Base-by-base conservation (phyloP, 92 coral and sea anemone species). In the Epizoanthus illoricatus region DNA sequence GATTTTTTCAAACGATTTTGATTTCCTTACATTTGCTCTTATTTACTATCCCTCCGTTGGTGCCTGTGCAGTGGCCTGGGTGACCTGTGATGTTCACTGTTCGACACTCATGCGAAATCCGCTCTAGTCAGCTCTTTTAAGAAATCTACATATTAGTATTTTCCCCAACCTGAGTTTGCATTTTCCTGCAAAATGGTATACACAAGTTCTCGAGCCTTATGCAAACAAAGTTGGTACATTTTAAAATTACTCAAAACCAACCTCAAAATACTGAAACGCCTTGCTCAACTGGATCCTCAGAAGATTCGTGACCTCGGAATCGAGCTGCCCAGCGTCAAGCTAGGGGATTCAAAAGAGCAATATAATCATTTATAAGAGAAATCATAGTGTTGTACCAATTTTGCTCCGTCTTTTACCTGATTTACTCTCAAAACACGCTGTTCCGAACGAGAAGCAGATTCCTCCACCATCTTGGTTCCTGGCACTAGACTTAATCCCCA, bases 361-460 rank as follows among this genome's bases (percentile, higher is more conserved):
- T 4, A 19, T n/a, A 33, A 17, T 52, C 45, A 4, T 42, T 43
- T 23, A 13, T 3, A 76, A 61, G 17, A 60, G 19, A 13, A 41
- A 76, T 9, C 42, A 70, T 17, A 67, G 8, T 20, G 2, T 68
- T 17, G 4, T 20, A 33, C n/a, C 20, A 36, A 57, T 23, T 49
- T 45, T 54, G 41, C 12, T 36, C 65, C 13, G n/a, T 18, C 55
- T 71, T 5, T 6, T 80, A 94, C 98, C 98, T 94, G 98, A 73
- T 92, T 93, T 19, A 94, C 98, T 42, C 98, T 92, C 21, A 94
- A 83, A 57, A 94, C 98, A 79, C 97, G 86, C 69, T 94, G 97
- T 11, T 86, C 92, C 12, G 42, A 45, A 6, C 28, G 69, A 13
- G 82, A 39, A 7, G 20, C 69, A 7, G 39, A 8, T 40, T 79